These are phyloP conservation scores for Lophotis ruficrista DNA, from an alignment of 2,113 vertebrate genomes.

Conservation along the genomic window DNA sequence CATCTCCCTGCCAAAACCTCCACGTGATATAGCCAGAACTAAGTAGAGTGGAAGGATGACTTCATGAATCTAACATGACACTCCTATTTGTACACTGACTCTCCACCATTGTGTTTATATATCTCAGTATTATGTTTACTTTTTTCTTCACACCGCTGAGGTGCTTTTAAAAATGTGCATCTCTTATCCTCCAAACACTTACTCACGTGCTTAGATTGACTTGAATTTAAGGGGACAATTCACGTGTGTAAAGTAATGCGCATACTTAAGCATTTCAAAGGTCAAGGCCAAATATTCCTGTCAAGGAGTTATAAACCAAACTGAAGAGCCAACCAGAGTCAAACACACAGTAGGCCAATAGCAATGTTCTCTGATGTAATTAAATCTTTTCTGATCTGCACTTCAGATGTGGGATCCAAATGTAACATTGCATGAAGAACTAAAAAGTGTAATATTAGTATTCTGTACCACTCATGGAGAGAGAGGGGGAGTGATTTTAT, in stretches of 20 bases:
- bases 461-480: background rate
- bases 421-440: background rate
- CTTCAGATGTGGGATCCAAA: background rate
- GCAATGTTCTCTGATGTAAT: background rate
- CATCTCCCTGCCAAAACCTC: slow-evolving; percentile 53
- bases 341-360: background rate
- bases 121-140: background rate
- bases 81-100: slow-evolving; percentile 58
- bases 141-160: background rate
- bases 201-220: background rate
- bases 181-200: background rate
- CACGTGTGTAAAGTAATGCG: background rate
- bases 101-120: slow-evolving; percentile 4
- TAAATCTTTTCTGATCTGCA: background rate
- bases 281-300: background rate
- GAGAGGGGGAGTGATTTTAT: background rate
- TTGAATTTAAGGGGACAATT: background rate
- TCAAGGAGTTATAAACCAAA: background rate
- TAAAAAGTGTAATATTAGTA: background rate
- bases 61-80: slow-evolving; percentile 68
- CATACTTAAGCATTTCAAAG: background rate
- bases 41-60: slow-evolving; percentile 67
- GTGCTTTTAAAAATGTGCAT: background rate
- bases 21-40: slow-evolving; percentile 49
- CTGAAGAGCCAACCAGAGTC: background rate